phyloP scores from a whole-genome alignment of 2,797 vertebrate genomes.

The Coluber constrictor region DNA sequence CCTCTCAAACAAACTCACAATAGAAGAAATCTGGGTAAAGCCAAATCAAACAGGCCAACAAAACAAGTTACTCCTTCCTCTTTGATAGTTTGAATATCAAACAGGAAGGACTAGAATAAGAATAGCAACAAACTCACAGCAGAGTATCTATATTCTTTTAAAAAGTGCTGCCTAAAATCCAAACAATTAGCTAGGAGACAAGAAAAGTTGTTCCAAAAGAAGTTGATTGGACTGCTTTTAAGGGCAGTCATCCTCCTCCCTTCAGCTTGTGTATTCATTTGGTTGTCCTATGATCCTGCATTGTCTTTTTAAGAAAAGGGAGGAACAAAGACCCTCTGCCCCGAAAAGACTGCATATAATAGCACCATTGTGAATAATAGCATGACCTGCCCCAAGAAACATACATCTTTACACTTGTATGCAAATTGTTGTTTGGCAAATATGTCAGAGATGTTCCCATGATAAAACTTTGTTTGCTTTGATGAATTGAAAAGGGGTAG shows the following conservation, averaged over 20 bases:
- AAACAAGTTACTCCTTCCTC: background rate
- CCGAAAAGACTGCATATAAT: background rate
- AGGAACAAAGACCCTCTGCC: background rate
- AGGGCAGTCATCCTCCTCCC: background rate
- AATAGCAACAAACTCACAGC: background rate
- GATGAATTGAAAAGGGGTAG: background rate
- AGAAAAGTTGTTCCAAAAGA: background rate
- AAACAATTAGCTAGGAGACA: background rate
- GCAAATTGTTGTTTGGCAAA: background rate
- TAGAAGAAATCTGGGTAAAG: background rate
- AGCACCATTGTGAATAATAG: background rate
- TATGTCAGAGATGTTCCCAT: background rate
- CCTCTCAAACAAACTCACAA: background rate
- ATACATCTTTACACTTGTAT: background rate
- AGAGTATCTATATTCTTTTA: background rate
- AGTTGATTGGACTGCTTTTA: background rate
- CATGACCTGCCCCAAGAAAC: background rate
- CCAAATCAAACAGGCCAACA: background rate
- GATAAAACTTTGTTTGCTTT: conserved; percentile 24
- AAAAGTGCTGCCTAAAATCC: background rate
- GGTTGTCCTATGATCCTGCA: background rate
- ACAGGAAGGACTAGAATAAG: background rate
- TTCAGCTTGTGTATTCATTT: background rate
- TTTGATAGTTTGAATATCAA: background rate
- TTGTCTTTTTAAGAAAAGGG: background rate